Percentiles rank a stretch among this genome's conserved stretches.
phyloP scores from a whole-genome alignment of 2,888 invertebrate species.

The Cantharis flavilabris region DNA sequence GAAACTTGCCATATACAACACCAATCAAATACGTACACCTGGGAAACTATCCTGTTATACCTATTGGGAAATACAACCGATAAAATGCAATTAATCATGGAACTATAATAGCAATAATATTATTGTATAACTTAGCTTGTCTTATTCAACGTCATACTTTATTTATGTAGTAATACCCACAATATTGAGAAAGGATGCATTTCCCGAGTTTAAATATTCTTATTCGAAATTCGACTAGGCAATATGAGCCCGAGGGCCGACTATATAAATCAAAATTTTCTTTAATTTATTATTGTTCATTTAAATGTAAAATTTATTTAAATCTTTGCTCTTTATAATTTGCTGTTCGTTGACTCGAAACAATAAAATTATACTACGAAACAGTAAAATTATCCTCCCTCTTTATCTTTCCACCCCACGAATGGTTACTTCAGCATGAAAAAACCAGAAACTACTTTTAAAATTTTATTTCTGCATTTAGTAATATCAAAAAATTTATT shows the following conservation, averaged over 20 bases:
- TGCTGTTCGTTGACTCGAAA: not conserved
- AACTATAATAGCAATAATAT: not conserved
- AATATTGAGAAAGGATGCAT: not conserved
- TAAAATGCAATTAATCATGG: not conserved
- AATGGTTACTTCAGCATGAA: not conserved
- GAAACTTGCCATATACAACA: not conserved
- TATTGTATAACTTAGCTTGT: not conserved
- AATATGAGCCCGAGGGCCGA: not conserved
- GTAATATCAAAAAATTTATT: not conserved
- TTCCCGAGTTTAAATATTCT: not conserved
- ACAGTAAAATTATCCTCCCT: not conserved
- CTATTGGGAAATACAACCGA: not conserved
- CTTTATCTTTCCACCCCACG: not conserved
- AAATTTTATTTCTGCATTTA: not conserved
- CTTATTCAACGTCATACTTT: not conserved
- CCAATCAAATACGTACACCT: not conserved
- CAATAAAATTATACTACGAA: not conserved
- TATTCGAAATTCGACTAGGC: not conserved
- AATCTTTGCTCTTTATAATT: not conserved
- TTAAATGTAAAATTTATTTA: not conserved
- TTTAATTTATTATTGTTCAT: not conserved
- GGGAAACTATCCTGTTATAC: not conserved
- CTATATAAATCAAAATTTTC: not conserved
- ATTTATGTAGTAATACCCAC: not conserved
- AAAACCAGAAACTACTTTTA: not conserved